Percentiles rank a stretch among this genome's conserved stretches.
These are phyloP conservation scores for Plebejus anna DNA, from an alignment of 2,888 invertebrate genomes.

Conservation along the genomic window DNA sequence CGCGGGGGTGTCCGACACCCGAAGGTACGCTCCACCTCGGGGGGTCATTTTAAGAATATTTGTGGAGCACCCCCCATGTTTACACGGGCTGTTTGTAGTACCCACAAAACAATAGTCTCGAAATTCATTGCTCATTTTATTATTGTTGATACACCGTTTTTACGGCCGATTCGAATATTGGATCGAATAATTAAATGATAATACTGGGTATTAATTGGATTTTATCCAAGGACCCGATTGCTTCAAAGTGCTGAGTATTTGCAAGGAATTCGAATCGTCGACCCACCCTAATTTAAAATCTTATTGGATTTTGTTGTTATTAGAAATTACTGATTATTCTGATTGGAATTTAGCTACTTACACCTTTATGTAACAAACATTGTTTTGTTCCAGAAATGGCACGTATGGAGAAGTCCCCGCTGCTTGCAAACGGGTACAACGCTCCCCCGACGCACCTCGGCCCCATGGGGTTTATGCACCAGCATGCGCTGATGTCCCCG, in stretches of 20 bases:
- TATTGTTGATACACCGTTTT: constrained; percentile 77
- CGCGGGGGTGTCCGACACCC: constrained; percentile 61
- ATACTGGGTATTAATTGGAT: constrained; percentile 77
- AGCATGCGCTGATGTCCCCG: constrained; percentile 93
- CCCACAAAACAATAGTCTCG: constrained; percentile 79
- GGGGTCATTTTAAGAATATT: constrained; percentile 79
- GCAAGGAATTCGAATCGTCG: constrained; percentile 37
- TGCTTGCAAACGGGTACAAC: constrained; percentile 96
- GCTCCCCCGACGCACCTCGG: constrained; percentile 94
- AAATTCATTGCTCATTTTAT: constrained; percentile 80
- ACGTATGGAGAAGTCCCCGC: constrained; percentile 93
- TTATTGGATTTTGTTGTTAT: constrained; percentile 18
- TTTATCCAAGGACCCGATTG: constrained; percentile 64
- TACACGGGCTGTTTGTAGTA: constrained; percentile 77
- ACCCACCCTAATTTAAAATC: constrained; percentile 21
- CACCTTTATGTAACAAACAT: not conserved
- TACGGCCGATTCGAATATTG: constrained; percentile 78
- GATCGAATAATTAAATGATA: constrained; percentile 78
- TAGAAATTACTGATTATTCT: not conserved
- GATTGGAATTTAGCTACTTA: not conserved
- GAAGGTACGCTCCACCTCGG: constrained; percentile 57
- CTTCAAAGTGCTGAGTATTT: constrained; percentile 53
- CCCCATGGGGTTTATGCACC: constrained; percentile 97
- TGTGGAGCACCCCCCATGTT: constrained; percentile 70
- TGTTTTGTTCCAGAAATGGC: constrained; percentile 85